phyloP scores from a whole-genome alignment of 64 coral and sea anemone species.

The Catalaphyllia jardinei region DNA sequence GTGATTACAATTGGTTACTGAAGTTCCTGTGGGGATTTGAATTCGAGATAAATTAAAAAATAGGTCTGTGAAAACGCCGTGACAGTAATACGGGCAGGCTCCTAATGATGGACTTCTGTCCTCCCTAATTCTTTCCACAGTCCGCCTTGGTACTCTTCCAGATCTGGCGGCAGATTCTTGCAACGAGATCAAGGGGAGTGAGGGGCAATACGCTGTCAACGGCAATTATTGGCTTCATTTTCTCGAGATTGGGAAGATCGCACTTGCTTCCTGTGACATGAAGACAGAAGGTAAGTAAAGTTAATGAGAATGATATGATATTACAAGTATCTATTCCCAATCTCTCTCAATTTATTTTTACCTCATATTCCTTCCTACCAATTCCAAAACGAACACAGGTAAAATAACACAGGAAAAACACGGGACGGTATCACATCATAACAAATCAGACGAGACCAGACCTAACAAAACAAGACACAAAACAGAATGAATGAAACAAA shows the following conservation, averaged over 20 bases:
- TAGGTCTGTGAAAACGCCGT: no score
- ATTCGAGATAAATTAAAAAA: no score
- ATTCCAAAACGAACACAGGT: no score
- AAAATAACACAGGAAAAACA: no score
- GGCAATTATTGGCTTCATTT: neutral
- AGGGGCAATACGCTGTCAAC: neutral
- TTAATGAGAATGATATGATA: neutral
- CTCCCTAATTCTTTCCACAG: neutral
- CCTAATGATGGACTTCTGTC: neutral
- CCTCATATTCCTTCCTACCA: no score
- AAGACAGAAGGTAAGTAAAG: neutral
- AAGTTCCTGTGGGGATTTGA: no score
- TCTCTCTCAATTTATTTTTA: no score
- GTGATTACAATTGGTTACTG: no score
- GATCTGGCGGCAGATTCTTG: neutral
- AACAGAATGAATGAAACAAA: no score
- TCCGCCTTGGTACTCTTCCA: neutral
- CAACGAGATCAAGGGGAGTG: constrained; percentile 8
- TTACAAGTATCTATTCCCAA: neutral
- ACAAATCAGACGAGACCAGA: neutral
- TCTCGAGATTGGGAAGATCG: neutral
- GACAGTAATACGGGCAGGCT: no score
- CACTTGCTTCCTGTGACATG: constrained; percentile 2
- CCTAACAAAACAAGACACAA: no score
- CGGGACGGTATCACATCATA: no score